These are phyloP conservation scores for Drosophila macrospina DNA, from an alignment of 2,888 invertebrate genomes.

Conservation along the genomic window DNA sequence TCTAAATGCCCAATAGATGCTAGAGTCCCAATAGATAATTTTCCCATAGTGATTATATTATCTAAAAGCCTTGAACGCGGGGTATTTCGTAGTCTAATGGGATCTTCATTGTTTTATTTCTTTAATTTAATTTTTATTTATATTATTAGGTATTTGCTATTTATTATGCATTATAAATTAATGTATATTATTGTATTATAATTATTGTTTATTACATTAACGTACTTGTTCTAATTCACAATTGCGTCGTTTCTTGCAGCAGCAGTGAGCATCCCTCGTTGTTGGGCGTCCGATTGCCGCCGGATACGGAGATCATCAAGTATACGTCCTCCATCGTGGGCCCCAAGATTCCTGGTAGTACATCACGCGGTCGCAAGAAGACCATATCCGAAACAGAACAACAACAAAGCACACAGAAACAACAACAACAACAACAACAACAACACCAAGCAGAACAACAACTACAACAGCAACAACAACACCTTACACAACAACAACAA, in stretches of 20 bases:
- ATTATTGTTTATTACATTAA: not conserved
- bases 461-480: conserved; percentile 84
- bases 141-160: too few species aligned
- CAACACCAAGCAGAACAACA: conserved; percentile 71
- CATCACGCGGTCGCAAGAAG: conserved; percentile 94
- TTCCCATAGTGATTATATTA: too few species aligned
- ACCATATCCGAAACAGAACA: conserved; percentile 93
- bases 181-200: not conserved
- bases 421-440: conserved; percentile 80
- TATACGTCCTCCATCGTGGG: conserved; percentile 95
- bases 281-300: conserved; percentile 93
- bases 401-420: conserved; percentile 82
- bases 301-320: conserved; percentile 95
- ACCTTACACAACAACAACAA: conserved; percentile 69
- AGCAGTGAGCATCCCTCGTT: conserved; percentile 92
- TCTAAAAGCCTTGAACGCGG: too few species aligned
- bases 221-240: not conserved
- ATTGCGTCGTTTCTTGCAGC: not conserved
- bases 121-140: too few species aligned
- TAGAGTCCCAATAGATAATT: too few species aligned
- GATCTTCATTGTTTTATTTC: too few species aligned
- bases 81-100: too few species aligned
- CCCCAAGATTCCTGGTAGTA: conserved; percentile 93
- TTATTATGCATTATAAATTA: too few species aligned
- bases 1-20: too few species aligned